Base-by-base conservation (phyloP, 2,113 vertebrate species). In the Trogon melanurus region DNA sequence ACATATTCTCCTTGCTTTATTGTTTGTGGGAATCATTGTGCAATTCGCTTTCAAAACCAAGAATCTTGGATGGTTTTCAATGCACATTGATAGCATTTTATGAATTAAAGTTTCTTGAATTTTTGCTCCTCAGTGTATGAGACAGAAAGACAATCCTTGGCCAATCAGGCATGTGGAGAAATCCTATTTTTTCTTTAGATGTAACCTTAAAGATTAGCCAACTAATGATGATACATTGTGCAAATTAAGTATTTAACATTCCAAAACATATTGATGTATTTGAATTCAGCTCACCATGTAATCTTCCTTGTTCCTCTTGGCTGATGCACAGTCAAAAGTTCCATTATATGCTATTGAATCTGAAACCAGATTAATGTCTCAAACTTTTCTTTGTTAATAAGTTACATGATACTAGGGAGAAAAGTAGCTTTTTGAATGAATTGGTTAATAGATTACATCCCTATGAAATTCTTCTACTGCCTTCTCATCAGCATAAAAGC, bases 271-370 rank as follows among this genome's bases (percentile, higher is more conserved):
- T 96, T 83, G 95, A 95, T 0, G 4, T 73, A 70, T 97, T 89
- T 89, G 81, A 91, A 82, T 94, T 78, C 88, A 90, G 85, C 44
- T 74, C 69, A 88, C 82, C 38, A 32, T 90, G 82, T 94, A 96
- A 96, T 97, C 82, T 94, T 91, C 75, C 47, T 71, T 93, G 90
- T 95, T 97, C 85, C 82, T 94, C 90, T 95, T 96, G 95, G 91
- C 82, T 96, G 90, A 91, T 72, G 61, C 80, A 57, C 32, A 79
- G 78, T 74, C 61, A 87, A 58, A 89, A 95, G 58, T 95, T 94
- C 66, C 81, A 95, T 96, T 96, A 97, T 22, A 26, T 86, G 45
- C 30, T 93, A 93, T 93, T 92, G 95, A 85, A 94, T 94, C 84
- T 92, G 79, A 88, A 90, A 48, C 47, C 53, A 94, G 75, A 93